These are phyloP conservation scores for Amblyraja radiata DNA, from an alignment of 2,797 vertebrate species.

Conservation along the genomic window DNA sequence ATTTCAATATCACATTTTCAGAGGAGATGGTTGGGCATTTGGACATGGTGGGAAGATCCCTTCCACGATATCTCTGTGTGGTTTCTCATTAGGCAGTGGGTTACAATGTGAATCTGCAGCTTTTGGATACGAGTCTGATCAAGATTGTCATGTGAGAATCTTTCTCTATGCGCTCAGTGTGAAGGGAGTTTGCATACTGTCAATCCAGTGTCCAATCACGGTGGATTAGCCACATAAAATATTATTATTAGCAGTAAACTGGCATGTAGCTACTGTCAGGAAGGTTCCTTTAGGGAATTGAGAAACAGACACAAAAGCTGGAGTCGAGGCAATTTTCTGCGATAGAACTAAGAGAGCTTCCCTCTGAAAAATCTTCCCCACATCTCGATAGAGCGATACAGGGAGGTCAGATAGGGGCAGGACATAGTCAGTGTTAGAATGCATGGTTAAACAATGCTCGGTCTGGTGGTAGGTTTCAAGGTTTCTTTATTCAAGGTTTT, in stretches of 20 bases:
- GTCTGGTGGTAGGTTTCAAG: too few relatives aligned
- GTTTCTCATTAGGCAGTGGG: not conserved
- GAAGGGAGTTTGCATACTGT: not conserved
- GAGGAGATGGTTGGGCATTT: not conserved
- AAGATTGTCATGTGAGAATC: not conserved
- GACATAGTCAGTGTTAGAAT: too few relatives aligned
- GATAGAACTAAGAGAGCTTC: not conserved
- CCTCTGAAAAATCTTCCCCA: not conserved
- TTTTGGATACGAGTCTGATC: not conserved
- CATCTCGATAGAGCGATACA: too few relatives aligned
- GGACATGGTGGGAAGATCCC: too few relatives aligned
- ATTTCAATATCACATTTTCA: not conserved
- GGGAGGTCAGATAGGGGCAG: too few relatives aligned
- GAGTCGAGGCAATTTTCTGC: not conserved
- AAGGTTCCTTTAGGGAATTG: slow-evolving; percentile 7
- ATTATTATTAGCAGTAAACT: not conserved
- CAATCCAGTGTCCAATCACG: not conserved
- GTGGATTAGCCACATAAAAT: not conserved
- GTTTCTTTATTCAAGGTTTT: too few relatives aligned
- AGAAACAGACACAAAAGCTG: not conserved
- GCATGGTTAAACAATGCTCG: too few relatives aligned
- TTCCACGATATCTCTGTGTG: not conserved
- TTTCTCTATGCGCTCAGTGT: not conserved
- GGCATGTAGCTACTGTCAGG: not conserved
- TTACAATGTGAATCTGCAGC: not conserved